Conservation (phyloP, 2,797 vertebrate species). For the Taeniopygia guttata region DNA sequence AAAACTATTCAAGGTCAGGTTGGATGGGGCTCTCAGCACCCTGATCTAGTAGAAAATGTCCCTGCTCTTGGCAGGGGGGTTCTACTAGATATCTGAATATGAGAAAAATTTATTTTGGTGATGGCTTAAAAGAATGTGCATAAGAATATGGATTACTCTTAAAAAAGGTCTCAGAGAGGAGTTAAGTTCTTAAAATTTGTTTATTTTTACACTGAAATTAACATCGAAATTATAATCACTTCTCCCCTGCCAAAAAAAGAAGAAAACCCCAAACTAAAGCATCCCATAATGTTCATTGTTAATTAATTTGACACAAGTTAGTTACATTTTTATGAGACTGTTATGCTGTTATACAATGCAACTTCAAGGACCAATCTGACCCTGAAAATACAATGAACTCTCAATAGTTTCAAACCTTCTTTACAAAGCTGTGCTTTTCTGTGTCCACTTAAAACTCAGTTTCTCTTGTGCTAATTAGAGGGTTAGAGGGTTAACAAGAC, state of each 20-base stretch:
- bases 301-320: background rate
- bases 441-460: background rate
- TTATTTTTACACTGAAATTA: background rate
- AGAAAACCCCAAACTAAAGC: background rate
- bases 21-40: background rate
- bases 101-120: background rate
- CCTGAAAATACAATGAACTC: background rate
- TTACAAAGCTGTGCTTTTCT: background rate
- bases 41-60: background rate
- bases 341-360: background rate
- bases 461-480: background rate
- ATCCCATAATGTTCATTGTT: background rate
- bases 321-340: background rate
- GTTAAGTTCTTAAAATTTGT: background rate
- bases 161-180: background rate
- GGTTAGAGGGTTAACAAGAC: background rate
- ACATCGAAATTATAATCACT: background rate
- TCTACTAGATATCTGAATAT: background rate
- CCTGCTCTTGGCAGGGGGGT: rapidly evolving
- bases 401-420: background rate
- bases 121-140: background rate
- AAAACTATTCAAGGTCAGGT: background rate
- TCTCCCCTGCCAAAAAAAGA: too few relatives aligned
- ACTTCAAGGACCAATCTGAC: background rate
- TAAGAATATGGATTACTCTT: background rate